Evolutionary conservation across 2,888 invertebrate genomes (phyloP), one percentile per base, ranked within the genome.

Genomic region (Pachymerium ferrugineum): DNA sequence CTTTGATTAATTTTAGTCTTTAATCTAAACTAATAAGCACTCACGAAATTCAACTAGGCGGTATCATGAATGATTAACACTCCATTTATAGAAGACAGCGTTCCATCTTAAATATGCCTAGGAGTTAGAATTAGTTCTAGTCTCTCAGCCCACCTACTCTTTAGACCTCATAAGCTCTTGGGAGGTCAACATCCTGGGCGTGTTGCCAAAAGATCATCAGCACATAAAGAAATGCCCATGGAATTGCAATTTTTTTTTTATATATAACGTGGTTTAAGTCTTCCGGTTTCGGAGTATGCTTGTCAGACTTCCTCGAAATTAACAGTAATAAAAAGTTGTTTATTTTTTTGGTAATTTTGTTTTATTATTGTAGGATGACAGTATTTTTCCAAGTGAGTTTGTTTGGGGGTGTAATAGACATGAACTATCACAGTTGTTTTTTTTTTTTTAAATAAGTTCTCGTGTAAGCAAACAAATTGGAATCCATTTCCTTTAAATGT

Each of bases 101-200:
- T 14, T 25, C 28, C 28, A 62, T 62, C 62, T 62, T 12, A n/a
- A 62, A n/a, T 62, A 1, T 25, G 62, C 62, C 28, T 62, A 38
- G 38, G 3, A 62, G 8, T 62, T 28, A 62, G 12, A n/a, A 62
- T 62, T 62, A 25, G 62, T 62, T 28, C 28, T 28, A 62, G 25
- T 28, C 62, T 62, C 28, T 28, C 28, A 25, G 22, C 28, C 62
- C 38, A n/a, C n/a, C n/a, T n/a, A n/a, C 38, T 38, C 12, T 38
- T 12, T 14, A 12, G 25, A 62, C 28, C 12, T 62, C 62, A 22
- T 28, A 1, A 62, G 62, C 62, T 1, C 22, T 62, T 25, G 62
- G 38, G 38, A 62, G 62, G 22, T 62, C 62, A 62, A 62, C 62
- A 62, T 62, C 62, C 62, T 62, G 62, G 62, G 62, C 62, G 28